Base-by-base conservation (phyloP, 2,888 invertebrate species). In the Hylaea fasciaria region DNA sequence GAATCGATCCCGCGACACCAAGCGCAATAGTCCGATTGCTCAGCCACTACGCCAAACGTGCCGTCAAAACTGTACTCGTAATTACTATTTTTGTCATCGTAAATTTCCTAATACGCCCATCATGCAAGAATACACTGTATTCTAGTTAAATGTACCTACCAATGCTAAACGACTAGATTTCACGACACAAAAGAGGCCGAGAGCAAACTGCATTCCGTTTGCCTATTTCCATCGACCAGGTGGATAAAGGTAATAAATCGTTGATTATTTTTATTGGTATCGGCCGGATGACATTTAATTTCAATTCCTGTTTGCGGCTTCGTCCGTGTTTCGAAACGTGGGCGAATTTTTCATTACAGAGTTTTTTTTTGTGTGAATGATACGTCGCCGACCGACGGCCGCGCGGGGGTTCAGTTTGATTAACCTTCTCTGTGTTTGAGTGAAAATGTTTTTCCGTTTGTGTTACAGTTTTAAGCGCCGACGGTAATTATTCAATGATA, bases 261-360 rank as follows among this genome's bases (percentile, higher is more conserved):
- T 73, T 70, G 64, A 71, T 70, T 79, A 74, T 78, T 81, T 78
- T 80, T 74, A 79, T 80, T 71, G 70, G 64, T 66, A 73, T 70
- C 73, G 71, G 65, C 73, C 69, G 66, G 58, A 67, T 82, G 85
- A 83, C 83, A 78, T 82, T 84, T 83, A 81, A 86, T 85, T 86
- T 83, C 73, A 77, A 80, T 80, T 80, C 73, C 76, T 72, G 81
- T 83, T 83, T 85, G 80, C 77, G 66, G 69, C 66, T 69, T 63
- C 70, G 64, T 72, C 64, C 70, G 64, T 72, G 61, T 78, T 78
- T 73, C 72, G 70, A 77, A 70, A 70, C 69, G 68, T 66, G 64
- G 65, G 68, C 66, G 66, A 71, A 64, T 73, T 78, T 78, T 78
- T 73, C 69, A 73, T 78, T 77, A 73, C 74, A 66, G 67, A 22